A percentile compares a stretch with the other conserved stretches of the same genome.
Conservation (phyloP, 2,113 vertebrate species). For the Caranx ignobilis region DNA sequence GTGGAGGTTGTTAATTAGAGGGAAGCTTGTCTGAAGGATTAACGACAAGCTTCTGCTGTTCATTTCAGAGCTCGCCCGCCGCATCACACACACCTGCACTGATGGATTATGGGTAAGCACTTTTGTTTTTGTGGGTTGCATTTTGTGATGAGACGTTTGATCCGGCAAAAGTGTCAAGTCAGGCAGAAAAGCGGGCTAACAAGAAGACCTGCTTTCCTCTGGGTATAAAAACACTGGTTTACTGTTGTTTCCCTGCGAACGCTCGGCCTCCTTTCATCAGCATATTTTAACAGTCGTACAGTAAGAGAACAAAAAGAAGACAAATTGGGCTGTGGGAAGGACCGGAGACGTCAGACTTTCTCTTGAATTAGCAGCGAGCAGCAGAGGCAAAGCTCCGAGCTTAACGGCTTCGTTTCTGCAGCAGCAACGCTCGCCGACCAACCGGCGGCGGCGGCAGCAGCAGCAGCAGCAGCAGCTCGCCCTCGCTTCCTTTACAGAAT, state of each 20-base stretch:
- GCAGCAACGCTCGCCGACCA: conserved; percentile 41
- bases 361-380: conserved; percentile 64
- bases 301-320: conserved; percentile 69
- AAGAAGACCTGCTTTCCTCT: conserved; percentile 74
- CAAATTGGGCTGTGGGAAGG: conserved; percentile 80
- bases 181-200: conserved; percentile 81
- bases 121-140: conserved; percentile 74
- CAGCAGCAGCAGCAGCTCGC: conserved; percentile 22
- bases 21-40: conserved; percentile 71
- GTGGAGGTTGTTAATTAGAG: conserved; percentile 75
- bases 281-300: conserved; percentile 79
- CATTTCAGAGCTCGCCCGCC: conserved; percentile 45
- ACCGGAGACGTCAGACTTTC: conserved; percentile 65
- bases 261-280: conserved; percentile 77
- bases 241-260: conserved; percentile 53
- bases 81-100: conserved; percentile 69
- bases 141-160: conserved; percentile 82
- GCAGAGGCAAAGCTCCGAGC: conserved; percentile 57
- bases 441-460: conserved; percentile 6
- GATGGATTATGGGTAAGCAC: conserved; percentile 80
- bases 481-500: conserved; percentile 48
- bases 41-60: conserved; percentile 61
- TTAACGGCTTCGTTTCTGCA: conserved; percentile 71
- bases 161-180: conserved; percentile 82
- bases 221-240: conserved; percentile 70